Percentiles rank a stretch among this genome's conserved stretches.
phyloP scores from a whole-genome alignment of 2,797 vertebrate genomes.

The Sebastes hopkinsi region DNA sequence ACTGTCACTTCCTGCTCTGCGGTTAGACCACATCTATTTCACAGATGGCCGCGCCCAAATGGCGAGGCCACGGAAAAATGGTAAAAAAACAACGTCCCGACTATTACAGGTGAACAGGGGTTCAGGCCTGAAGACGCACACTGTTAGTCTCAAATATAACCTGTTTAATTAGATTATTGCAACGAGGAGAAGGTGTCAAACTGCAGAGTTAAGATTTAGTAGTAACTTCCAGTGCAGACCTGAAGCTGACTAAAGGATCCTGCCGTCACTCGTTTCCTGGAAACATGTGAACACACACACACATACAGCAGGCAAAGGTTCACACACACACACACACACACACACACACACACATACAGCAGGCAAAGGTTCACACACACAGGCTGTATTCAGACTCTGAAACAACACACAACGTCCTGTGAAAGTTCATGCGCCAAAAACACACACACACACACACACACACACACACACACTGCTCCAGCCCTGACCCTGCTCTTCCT shows the following conservation, averaged over 20 bases:
- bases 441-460: not conserved
- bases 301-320: not conserved
- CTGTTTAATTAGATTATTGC: not conserved
- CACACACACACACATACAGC: not conserved
- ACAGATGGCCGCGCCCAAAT: constrained; percentile 17
- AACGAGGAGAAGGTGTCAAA: not conserved
- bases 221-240: not conserved
- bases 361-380: not conserved
- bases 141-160: fast-evolving
- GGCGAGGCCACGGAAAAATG: not conserved
- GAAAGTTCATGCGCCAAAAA: not conserved
- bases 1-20: constrained; percentile 36
- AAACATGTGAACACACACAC: not conserved
- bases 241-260: not conserved
- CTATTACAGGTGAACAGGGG: not conserved
- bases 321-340: not conserved
- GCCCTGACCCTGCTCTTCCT: constrained; percentile 23
- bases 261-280: not conserved
- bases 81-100: constrained; percentile 14
- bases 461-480: not conserved
- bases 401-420: not conserved
- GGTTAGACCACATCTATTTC: constrained; percentile 42
- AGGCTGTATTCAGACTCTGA: not conserved
- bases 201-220: not conserved
- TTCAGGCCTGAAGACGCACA: not conserved